A percentile compares a stretch with the other conserved stretches of the same genome.
Conservation (phyloP, 2,888 invertebrate species). For the Phrixothrix hirtus region DNA sequence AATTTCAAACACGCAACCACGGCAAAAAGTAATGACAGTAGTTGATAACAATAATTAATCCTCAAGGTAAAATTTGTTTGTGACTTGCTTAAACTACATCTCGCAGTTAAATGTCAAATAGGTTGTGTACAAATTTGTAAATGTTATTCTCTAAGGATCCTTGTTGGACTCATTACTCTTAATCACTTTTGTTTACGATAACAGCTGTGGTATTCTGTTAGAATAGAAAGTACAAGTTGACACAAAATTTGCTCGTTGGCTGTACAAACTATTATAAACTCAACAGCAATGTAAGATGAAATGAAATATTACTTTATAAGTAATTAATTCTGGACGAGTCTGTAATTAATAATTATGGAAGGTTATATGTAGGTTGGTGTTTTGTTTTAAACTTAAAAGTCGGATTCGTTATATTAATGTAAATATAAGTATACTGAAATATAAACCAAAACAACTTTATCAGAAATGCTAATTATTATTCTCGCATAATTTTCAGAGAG, state of each 20-base stretch:
- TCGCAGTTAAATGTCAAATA: not conserved
- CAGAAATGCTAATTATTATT: too few species aligned
- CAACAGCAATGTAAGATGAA: not conserved
- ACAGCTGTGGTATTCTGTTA: not conserved
- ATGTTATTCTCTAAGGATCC: not conserved
- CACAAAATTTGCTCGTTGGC: too few species aligned
- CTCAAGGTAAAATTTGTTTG: not conserved
- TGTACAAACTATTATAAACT: not conserved
- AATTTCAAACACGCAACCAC: too few species aligned
- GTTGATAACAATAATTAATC: not conserved
- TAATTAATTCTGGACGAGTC: too few species aligned
- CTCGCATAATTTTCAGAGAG: too few species aligned
- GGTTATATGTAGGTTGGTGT: too few species aligned
- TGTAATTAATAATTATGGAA: too few species aligned
- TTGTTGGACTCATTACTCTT: not conserved
- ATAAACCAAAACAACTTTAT: too few species aligned
- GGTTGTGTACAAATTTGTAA: not conserved
- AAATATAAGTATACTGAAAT: too few species aligned
- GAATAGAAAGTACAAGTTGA: not conserved
- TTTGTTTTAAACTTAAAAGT: too few species aligned
- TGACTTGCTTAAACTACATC: not conserved
- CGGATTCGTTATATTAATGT: too few species aligned
- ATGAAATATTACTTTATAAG: not conserved
- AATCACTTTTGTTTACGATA: not conserved
- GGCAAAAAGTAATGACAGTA: too few species aligned